Conservation (phyloP, 2,888 invertebrate species). For the Rhamphomyia laevipes region DNA sequence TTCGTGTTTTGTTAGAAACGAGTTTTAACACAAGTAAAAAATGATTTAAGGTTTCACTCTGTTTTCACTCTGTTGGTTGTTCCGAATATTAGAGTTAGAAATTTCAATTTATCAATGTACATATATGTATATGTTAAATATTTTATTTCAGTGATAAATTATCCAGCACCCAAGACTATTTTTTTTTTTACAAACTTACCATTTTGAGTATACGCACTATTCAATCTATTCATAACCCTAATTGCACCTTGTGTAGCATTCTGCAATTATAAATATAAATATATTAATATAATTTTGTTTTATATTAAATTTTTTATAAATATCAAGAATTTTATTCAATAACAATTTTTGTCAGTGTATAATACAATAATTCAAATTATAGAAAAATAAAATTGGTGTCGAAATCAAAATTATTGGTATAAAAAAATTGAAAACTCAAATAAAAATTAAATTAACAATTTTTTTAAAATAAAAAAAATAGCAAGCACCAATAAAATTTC, state of each 20-base stretch:
- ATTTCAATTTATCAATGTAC: too few relatives aligned
- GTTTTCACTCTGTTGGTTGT: too few relatives aligned
- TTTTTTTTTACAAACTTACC: slow-evolving; percentile 17
- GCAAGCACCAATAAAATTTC: too few relatives aligned
- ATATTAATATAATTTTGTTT: slow-evolving; percentile 6
- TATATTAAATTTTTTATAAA: slow-evolving; percentile 2
- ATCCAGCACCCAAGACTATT: too few relatives aligned
- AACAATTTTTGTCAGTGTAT: slow-evolving; percentile 10
- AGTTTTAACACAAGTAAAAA: too few relatives aligned
- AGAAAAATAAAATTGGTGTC: slow-evolving; percentile 7
- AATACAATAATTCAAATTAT: slow-evolving; percentile 11
- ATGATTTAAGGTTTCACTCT: too few relatives aligned
- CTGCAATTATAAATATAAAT: slow-evolving; percentile 27
- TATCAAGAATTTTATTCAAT: slow-evolving; percentile 4
- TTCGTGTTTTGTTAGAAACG: too few relatives aligned
- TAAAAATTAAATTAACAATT: slow-evolving; percentile 7
- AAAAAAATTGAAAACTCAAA: slow-evolving; percentile 8
- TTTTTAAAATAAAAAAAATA: too few relatives aligned
- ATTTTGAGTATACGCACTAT: slow-evolving; percentile 18
- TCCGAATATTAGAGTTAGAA: too few relatives aligned
- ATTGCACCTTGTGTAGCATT: slow-evolving; percentile 41
- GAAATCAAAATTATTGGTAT: slow-evolving; percentile 2
- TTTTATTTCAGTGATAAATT: too few relatives aligned
- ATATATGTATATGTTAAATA: too few relatives aligned
- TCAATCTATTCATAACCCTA: slow-evolving; percentile 19